phyloP scores from a whole-genome alignment of 1,140 invertebrate genomes.

The Pseudomyrmex pallidus region DNA sequence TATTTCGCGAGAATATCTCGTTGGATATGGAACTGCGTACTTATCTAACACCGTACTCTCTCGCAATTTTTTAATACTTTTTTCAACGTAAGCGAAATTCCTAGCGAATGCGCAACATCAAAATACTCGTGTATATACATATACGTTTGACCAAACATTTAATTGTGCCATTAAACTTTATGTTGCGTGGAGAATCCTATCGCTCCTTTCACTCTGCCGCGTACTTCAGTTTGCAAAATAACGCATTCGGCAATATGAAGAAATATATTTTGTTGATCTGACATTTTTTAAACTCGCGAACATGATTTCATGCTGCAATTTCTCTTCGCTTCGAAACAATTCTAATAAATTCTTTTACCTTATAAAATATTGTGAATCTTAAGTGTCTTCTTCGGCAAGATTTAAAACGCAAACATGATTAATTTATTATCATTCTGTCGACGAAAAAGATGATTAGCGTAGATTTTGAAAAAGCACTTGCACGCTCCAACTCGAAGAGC shows the following conservation, averaged over 20 bases:
- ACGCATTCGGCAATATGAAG: not conserved
- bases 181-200: not conserved
- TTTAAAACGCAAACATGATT: not conserved
- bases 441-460: not conserved
- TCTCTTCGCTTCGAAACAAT: no score
- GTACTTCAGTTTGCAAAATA: not conserved
- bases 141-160: slow-evolving; percentile 33
- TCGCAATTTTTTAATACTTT: slow-evolving; percentile 1
- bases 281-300: slow-evolving; percentile 8
- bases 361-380: not conserved
- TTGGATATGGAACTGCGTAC: not conserved
- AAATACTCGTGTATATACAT: slow-evolving; percentile 8
- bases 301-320: not conserved
- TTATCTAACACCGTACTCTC: not conserved
- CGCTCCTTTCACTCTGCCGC: slow-evolving; percentile 15
- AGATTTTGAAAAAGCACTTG: slow-evolving; percentile 2
- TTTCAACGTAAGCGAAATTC: slow-evolving; percentile 32
- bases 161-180: slow-evolving; percentile 31
- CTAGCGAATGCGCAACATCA: not conserved
- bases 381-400: not conserved
- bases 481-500: not conserved
- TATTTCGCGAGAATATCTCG: not conserved
- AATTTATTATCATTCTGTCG: not conserved
- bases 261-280: not conserved
- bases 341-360: not conserved